phyloP scores from a whole-genome alignment of 2,797 vertebrate species.

The Tapera naevia region DNA sequence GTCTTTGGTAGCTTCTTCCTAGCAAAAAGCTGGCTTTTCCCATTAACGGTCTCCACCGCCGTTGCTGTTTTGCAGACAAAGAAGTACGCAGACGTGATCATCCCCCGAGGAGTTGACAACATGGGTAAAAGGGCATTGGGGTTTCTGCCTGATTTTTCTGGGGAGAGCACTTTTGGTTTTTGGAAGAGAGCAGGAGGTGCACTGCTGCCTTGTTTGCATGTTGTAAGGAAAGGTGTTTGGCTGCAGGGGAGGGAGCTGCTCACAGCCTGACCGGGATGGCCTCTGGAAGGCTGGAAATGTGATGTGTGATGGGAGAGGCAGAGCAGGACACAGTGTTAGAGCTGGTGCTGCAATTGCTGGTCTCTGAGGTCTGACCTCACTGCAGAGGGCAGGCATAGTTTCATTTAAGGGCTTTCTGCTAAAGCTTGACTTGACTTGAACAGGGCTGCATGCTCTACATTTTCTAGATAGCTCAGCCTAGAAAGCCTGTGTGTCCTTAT shows the following conservation, averaged over 20 bases:
- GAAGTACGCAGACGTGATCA: slow-evolving; percentile 97
- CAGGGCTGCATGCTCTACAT: not conserved
- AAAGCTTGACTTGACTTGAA: not conserved
- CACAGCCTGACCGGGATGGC: not conserved
- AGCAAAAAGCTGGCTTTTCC: not conserved
- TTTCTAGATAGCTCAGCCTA: not conserved
- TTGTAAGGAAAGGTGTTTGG: not conserved
- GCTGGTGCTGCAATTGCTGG: not conserved
- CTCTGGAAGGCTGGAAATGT: not conserved
- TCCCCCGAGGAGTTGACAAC: slow-evolving; percentile 96
- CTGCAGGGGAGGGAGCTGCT: not conserved
- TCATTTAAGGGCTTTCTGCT: not conserved
- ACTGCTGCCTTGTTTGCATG: rapidly evolving
- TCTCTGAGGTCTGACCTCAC: not conserved
- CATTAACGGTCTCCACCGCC: not conserved
- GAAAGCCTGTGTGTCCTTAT: not conserved
- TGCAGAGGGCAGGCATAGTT: not conserved
- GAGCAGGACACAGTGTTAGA: not conserved
- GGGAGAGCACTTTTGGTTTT: not conserved
- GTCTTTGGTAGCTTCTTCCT: not conserved
- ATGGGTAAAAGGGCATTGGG: slow-evolving; percentile 84
- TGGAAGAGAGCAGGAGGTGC: not conserved
- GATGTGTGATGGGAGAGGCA: rapidly evolving
- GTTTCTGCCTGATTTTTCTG: not conserved
- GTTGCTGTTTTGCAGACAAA: slow-evolving; percentile 86